Conservation (phyloP, 2,888 invertebrate species). For the Rhimphoctona megacephalus region DNA sequence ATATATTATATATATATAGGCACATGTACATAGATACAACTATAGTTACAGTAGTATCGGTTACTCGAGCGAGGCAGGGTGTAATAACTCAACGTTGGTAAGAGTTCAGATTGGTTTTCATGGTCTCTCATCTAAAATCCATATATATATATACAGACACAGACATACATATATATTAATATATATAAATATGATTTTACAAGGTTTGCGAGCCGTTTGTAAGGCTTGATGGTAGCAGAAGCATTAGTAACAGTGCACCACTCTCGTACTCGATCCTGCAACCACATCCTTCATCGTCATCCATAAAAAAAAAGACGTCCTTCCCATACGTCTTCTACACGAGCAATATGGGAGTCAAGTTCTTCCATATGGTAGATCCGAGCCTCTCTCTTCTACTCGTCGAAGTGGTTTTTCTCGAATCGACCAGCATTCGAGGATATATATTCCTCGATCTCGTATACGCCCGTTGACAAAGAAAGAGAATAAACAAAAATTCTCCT, state of each 20-base stretch:
- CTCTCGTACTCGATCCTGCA: slow-evolving; percentile 62
- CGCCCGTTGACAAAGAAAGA: neutral
- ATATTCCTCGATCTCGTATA: neutral
- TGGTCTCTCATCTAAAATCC: slow-evolving; percentile 44
- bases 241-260: slow-evolving; percentile 55
- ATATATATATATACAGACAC: neutral
- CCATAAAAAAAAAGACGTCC: slow-evolving; percentile 49
- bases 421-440: slow-evolving; percentile 1
- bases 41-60: slow-evolving; percentile 49
- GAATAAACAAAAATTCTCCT: slow-evolving; percentile 37
- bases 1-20: slow-evolving; percentile 9
- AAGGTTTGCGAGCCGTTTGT: slow-evolving; percentile 32
- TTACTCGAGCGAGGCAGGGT: slow-evolving; percentile 52
- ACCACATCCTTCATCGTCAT: slow-evolving; percentile 67
- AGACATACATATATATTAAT: slow-evolving; percentile 5
- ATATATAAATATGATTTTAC: slow-evolving; percentile 24
- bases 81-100: slow-evolving; percentile 66
- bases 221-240: slow-evolving; percentile 20
- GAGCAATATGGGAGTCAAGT: slow-evolving; percentile 33
- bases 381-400: neutral
- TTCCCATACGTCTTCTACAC: slow-evolving; percentile 63
- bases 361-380: slow-evolving; percentile 33
- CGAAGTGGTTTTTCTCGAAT: slow-evolving; percentile 26
- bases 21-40: neutral
- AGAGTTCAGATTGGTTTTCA: slow-evolving; percentile 69